phyloP scores from a whole-genome alignment of 2,113 vertebrate genomes.

The Bostrychus sinensis region DNA sequence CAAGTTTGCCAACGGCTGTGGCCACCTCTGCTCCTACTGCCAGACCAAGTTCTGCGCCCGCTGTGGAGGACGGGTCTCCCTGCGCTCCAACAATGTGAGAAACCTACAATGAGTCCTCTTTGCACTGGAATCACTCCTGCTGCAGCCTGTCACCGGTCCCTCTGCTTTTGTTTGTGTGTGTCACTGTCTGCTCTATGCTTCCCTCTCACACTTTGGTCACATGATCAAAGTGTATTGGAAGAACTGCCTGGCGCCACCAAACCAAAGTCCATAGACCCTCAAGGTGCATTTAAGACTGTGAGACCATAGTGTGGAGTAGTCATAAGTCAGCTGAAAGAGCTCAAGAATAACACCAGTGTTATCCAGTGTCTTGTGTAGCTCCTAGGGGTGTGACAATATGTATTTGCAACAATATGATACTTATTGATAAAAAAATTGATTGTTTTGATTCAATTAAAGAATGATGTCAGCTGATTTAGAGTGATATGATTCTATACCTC shows the following conservation, averaged over 20 bases:
- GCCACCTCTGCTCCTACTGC: slow-evolving; percentile 97
- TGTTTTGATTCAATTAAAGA: too few relatives aligned
- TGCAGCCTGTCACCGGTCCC: neutral
- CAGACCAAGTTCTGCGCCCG: slow-evolving; percentile 98
- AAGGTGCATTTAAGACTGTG: slow-evolving; percentile 14
- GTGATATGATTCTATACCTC: too few relatives aligned
- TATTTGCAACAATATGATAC: too few relatives aligned
- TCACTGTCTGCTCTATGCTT: slow-evolving; percentile 38
- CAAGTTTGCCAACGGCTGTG: slow-evolving; percentile 97
- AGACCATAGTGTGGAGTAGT: slow-evolving; percentile 30
- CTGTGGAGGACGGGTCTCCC: slow-evolving; percentile 94
- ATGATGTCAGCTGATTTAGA: too few relatives aligned
- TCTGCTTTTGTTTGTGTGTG: slow-evolving; percentile 48
- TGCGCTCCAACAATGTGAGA: slow-evolving; percentile 97
- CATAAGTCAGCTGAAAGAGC: slow-evolving; percentile 10
- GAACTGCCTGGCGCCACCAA: slow-evolving; percentile 53
- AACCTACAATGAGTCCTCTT: slow-evolving; percentile 9
- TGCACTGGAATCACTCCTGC: slow-evolving; percentile 41
- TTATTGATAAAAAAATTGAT: too few relatives aligned
- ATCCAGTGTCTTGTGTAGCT: slow-evolving; percentile 26
- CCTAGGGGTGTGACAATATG: too few relatives aligned
- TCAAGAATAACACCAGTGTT: slow-evolving; percentile 31
- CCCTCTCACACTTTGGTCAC: slow-evolving; percentile 59
- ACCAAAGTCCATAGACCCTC: slow-evolving; percentile 9
- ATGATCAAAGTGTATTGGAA: slow-evolving; percentile 58